Evolutionary conservation across 2,113 vertebrate species (phyloP).

Genomic region (Chiloscyllium plagiosum): DNA sequence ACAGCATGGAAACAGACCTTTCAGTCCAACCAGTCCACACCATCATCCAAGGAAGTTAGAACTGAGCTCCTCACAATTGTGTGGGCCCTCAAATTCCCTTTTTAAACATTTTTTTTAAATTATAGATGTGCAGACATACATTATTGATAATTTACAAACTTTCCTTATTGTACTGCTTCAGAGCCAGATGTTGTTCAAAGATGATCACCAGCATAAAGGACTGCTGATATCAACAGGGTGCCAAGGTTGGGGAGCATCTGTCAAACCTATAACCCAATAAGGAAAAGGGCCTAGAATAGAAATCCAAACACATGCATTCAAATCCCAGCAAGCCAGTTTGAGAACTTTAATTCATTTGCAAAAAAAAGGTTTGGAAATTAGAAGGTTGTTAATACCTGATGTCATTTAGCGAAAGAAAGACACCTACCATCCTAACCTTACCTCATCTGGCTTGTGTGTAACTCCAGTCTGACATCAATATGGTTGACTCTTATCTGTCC

Average conservation of each 20-base stretch:
- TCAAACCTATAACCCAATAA: neutral
- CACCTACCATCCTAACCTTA: neutral
- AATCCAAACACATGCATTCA: neutral
- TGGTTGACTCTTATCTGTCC: neutral
- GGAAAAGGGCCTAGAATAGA: neutral
- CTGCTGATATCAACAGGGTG: neutral
- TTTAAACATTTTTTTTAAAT: too few species aligned
- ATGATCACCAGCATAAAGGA: neutral
- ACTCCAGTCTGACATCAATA: neutral
- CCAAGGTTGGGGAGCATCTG: neutral
- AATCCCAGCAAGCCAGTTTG: neutral
- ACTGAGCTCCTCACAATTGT: neutral
- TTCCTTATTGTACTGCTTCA: too few species aligned
- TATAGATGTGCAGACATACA: too few species aligned
- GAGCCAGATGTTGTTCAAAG: neutral
- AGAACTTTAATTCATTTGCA: neutral
- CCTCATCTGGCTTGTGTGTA: neutral
- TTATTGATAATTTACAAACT: too few species aligned
- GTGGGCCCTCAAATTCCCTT: too few species aligned
- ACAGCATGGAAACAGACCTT: too few species aligned
- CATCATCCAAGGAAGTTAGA: neutral
- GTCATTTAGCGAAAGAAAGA: neutral
- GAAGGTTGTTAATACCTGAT: neutral
- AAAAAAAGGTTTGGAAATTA: neutral
- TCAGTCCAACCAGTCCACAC: too few species aligned